Base-by-base conservation (phyloP, 37 sponge, comb jelly and placozoan species). In the Axinella damicornis region DNA sequence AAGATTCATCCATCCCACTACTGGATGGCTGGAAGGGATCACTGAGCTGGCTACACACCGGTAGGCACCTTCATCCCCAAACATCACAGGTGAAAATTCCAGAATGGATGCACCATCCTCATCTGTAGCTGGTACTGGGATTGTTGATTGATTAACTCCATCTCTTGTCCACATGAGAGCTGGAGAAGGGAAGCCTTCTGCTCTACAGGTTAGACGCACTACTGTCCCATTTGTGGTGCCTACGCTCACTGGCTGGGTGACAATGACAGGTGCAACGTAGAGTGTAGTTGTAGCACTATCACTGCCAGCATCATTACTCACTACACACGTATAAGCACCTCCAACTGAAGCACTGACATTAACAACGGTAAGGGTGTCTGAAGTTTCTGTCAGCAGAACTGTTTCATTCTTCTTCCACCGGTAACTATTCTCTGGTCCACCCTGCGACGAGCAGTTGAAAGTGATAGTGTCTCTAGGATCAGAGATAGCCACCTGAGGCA, bases 281-380 rank as follows among this genome's bases (percentile, higher is more conserved):
- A 88, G 53, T 0, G 68, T 74, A n/a, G 53, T 40, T 22, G 31
- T 69, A 57, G 66, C 59, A 70, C 53, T 34, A 30, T 52, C 89
- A 57, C 37, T 80, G 28, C 89, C 89, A 31, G 83, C 83, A 65
- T 25, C 74, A 78, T 93, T 93, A 25, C 61, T 53, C 18, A 77
- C 91, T 25, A 74, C 55, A 74, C 94, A 93, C 22, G 37, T 82
- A 61, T 93, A 93, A 25, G 28, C 69, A 24, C 91, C 94, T n/a
- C 91, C 90, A 77, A 61, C 67, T 35, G 68, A 40, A 41, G 91
- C 90, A 89, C 21, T 83, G 22, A 78, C 40, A 12, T 54, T 24
- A 35, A 28, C 40, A 32, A 84, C 39, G 5, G 13, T 34, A n/a
- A 84, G 69, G 6, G 32, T 65, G 32, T 31, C 5, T 0, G 14